Evolutionary conservation across 2,888 invertebrate genomes (phyloP).

Genomic region (Tigriopus californicus): DNA sequence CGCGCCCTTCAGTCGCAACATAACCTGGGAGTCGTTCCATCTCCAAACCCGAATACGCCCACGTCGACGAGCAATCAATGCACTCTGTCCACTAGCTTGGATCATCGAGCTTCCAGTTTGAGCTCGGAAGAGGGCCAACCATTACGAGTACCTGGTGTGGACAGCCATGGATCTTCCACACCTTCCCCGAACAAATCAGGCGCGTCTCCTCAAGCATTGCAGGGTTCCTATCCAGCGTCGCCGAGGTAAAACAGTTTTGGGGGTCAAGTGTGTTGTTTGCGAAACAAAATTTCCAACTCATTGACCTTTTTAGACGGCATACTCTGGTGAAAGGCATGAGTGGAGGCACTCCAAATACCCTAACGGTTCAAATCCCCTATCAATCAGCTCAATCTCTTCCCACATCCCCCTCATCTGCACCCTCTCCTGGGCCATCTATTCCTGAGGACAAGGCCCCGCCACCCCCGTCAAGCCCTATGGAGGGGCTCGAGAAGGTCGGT

Average conservation of each 20-base stretch:
- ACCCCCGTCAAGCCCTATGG: too few relatives aligned
- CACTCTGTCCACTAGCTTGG: too few relatives aligned
- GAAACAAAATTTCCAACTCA: background rate
- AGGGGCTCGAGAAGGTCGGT: too few relatives aligned
- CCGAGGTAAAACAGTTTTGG: conserved; percentile 22
- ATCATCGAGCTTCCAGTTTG: conserved; percentile 39
- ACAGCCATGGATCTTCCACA: too few relatives aligned
- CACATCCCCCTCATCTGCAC: background rate
- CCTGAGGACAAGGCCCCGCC: background rate
- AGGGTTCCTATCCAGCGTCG: conserved; percentile 30
- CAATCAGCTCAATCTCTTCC: conserved; percentile 27
- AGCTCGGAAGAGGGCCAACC: conserved; percentile 39
- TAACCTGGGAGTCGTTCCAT: too few relatives aligned
- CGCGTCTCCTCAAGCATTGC: conserved; percentile 28
- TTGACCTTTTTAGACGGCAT: background rate
- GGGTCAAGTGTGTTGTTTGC: conserved; percentile 22
- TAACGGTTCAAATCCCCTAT: conserved; percentile 42
- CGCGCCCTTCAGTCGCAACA: too few relatives aligned
- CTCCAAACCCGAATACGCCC: too few relatives aligned
- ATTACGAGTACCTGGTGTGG: too few relatives aligned
- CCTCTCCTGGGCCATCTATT: background rate
- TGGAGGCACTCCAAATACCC: conserved; percentile 43
- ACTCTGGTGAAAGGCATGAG: background rate
- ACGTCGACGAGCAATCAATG: too few relatives aligned
- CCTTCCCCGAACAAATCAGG: background rate